Evolutionary conservation across 2,113 vertebrate genomes (phyloP), one percentile per base, ranked within the genome.

Genomic region (Pterocles gutturalis): DNA sequence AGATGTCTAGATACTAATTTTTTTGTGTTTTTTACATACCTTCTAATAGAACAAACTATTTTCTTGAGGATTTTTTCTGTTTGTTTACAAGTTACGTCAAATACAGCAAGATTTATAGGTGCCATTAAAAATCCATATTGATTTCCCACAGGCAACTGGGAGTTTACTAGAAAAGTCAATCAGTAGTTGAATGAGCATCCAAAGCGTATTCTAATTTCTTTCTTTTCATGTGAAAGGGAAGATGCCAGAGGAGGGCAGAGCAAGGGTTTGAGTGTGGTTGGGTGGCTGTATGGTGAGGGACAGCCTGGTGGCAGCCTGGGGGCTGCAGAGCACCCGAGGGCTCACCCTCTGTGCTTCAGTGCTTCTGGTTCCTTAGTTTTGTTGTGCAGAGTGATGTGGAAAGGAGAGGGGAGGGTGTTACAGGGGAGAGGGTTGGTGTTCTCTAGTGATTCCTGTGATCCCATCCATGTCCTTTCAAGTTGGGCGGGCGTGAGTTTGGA

Each of bases 1-100:
- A 31, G 73, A 82, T 48, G 31, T 25, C 43, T 64, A 43, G 54
- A 17, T 80, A 69, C 80, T 70, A 2, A 15, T 75, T 91, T 71
- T 71, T 87, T 79, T 90, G 24, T 61, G 49, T 73, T 22, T 91
- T 85, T 90, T 48, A 34, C 24, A 3, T 69, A 57, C 33, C 83
- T 93, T n/a, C 17, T 73, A 70, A 89, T 83, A 2, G 13, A 94
- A 77, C 48, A 82, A 76, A 93, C 77, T 29, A 90, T n/a, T 92
- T 95, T 83, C n/a, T 21, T 91, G 38, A 55, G 54, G 54, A 46
- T 71, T 78, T 38, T 75, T 93, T 90, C 66, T 91, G 3, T 71
- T 96, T 92, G 64, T 89, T 95, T 88, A n/a, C 38, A 76, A 81
- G 69, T 87, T 90, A 64, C 31, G 58, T 95, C 61, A 94, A 57